Conservation (phyloP, 2,113 vertebrate genomes). For the Corythornis madagascariensis region DNA sequence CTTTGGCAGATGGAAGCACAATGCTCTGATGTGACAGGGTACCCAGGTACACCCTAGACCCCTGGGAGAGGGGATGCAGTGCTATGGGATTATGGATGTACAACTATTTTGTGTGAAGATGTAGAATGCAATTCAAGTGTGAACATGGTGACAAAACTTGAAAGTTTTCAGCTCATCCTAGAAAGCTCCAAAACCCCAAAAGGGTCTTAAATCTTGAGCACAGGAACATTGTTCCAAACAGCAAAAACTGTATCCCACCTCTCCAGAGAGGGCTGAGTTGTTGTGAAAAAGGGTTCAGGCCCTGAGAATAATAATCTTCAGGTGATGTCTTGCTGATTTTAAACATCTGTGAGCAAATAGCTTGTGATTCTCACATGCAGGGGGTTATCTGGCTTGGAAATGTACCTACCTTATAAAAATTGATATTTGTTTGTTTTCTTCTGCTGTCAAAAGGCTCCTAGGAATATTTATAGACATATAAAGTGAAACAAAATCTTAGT, state of each 20-base stretch:
- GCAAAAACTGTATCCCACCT: neutral
- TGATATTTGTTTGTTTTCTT: neutral
- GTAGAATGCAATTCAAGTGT: neutral
- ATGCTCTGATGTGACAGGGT: neutral
- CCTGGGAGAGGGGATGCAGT: neutral
- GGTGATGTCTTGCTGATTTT: neutral
- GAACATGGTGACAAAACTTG: neutral
- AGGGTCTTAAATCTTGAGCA: neutral
- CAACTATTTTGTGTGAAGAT: neutral
- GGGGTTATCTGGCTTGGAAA: neutral
- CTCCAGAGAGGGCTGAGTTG: accelerated
- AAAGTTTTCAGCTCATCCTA: neutral
- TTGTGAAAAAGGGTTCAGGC: neutral
- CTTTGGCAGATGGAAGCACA: neutral
- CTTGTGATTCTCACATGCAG: neutral
- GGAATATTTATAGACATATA: neutral
- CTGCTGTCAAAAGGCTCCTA: neutral
- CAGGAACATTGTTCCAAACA: neutral
- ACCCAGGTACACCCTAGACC: neutral
- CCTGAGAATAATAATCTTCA: neutral
- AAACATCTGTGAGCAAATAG: neutral
- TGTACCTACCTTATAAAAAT: neutral
- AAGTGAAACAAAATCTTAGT: neutral
- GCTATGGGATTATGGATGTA: neutral
- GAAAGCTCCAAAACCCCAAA: neutral